Evolutionary conservation across 1,140 invertebrate genomes (phyloP).

Genomic region (Drosophila rufa): DNA sequence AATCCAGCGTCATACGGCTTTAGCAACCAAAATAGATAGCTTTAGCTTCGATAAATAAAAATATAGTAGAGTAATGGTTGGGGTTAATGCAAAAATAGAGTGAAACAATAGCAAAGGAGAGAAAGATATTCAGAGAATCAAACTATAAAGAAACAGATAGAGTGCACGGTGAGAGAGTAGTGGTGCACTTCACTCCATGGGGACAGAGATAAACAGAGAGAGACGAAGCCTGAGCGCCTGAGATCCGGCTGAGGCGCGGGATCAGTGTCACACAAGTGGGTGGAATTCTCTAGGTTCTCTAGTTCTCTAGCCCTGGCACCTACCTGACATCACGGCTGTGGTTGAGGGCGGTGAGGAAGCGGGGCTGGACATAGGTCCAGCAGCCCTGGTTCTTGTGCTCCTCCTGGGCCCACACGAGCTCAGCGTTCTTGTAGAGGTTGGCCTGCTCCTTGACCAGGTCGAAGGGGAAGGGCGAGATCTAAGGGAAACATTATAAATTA

Average conservation of each 20-base stretch:
- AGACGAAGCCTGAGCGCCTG: conserved; percentile 2
- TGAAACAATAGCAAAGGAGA: conserved; percentile 51
- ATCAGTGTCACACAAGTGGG: background rate
- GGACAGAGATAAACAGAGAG: conserved; percentile 19
- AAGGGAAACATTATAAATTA: background rate
- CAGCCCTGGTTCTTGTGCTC: conserved; percentile 99
- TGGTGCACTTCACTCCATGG: conserved; percentile 18
- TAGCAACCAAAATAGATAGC: conserved; percentile 34
- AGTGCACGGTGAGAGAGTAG: conserved; percentile 44
- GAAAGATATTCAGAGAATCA: conserved; percentile 31
- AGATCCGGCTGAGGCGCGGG: background rate
- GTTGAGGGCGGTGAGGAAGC: conserved; percentile 92
- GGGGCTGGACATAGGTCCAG: conserved; percentile 97
- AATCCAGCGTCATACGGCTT: conserved; percentile 23
- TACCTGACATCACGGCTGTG: conserved; percentile 88
- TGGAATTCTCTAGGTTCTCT: too few species aligned
- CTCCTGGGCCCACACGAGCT: conserved; percentile 97
- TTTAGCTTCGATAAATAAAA: conserved; percentile 16
- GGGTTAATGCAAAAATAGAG: conserved; percentile 55
- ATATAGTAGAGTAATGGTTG: conserved; percentile 42
- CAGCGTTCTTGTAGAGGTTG: conserved; percentile 95
- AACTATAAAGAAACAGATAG: conserved; percentile 16
- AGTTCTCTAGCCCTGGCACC: conserved; percentile 77
- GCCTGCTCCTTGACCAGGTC: conserved; percentile 96
- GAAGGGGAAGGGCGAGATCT: conserved; percentile 98